Conservation (phyloP, 1,140 invertebrate species). For the Lepidostoma basale region DNA sequence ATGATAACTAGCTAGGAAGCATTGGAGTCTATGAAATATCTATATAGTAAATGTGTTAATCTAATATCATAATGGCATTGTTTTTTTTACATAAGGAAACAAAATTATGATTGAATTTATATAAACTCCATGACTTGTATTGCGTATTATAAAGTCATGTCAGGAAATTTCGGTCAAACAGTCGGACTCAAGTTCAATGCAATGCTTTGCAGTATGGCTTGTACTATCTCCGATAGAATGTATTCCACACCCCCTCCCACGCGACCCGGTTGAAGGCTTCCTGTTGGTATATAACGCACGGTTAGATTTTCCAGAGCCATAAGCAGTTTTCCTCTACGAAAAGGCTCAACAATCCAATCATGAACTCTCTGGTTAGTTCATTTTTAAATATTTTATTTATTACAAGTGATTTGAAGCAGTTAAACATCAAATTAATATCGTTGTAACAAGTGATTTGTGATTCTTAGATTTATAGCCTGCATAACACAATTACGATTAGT, state of each 20-base stretch:
- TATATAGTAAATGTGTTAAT: no score
- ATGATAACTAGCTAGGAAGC: no score
- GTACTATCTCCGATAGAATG: not conserved
- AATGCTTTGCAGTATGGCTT: not conserved
- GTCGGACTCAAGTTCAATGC: not conserved
- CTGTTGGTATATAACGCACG: not conserved
- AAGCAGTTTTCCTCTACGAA: slow-evolving; percentile 30
- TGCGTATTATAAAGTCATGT: no score
- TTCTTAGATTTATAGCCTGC: not conserved
- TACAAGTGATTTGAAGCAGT: no score
- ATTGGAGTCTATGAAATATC: no score
- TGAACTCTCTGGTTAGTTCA: slow-evolving; percentile 28
- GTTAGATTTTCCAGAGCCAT: not conserved
- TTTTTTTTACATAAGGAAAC: slow-evolving; percentile 47
- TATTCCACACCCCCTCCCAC: not conserved
- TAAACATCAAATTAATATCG: not conserved
- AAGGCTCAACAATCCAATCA: slow-evolving; percentile 12
- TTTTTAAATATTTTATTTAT: no score
- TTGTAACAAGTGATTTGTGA: not conserved
- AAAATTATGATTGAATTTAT: no score
- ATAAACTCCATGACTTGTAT: not conserved
- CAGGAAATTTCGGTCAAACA: no score
- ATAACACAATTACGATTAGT: not conserved
- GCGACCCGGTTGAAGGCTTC: not conserved
- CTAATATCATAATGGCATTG: no score